Percentiles rank a stretch among this genome's conserved stretches.
These are phyloP conservation scores for Lasioglossum malachurum DNA, from an alignment of 2,888 invertebrate genomes.

Conservation along the genomic window DNA sequence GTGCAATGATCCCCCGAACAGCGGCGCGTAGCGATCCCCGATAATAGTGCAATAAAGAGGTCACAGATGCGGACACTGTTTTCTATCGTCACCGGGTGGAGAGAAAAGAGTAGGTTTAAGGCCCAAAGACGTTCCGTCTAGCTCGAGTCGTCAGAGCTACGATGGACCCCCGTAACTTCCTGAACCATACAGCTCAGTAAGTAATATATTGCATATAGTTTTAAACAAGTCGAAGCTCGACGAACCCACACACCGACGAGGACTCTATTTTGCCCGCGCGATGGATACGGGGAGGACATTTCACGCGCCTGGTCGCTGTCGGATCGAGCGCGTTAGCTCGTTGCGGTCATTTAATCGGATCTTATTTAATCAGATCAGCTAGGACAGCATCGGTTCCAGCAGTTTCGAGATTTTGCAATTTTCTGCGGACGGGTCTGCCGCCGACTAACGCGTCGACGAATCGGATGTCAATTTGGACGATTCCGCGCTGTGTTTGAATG, in stretches of 20 bases:
- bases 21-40: conserved; percentile 37
- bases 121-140: conserved; percentile 46
- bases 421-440: not conserved
- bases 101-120: conserved; percentile 47
- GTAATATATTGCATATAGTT: conserved; percentile 59
- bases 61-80: conserved; percentile 37
- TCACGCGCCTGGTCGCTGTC: not conserved
- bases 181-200: conserved; percentile 62
- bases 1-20: not conserved
- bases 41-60: conserved; percentile 61
- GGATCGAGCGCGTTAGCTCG: conserved; percentile 19
- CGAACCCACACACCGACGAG: not conserved
- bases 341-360: not conserved
- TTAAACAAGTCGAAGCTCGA: conserved; percentile 26
- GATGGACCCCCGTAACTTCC: conserved; percentile 48
- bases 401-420: not conserved
- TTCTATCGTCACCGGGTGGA: conserved; percentile 38
- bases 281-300: not conserved
- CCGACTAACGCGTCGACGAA: conserved; percentile 17
- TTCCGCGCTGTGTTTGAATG: not conserved
- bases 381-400: not conserved
- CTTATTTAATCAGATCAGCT: not conserved
- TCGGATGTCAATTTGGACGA: conserved; percentile 41
- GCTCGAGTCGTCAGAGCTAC: conserved; percentile 27
- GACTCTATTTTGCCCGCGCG: conserved; percentile 27